These are phyloP conservation scores for Corythoichthys haematopterus DNA, from an alignment of 2,113 vertebrate species.

Conservation along the genomic window DNA sequence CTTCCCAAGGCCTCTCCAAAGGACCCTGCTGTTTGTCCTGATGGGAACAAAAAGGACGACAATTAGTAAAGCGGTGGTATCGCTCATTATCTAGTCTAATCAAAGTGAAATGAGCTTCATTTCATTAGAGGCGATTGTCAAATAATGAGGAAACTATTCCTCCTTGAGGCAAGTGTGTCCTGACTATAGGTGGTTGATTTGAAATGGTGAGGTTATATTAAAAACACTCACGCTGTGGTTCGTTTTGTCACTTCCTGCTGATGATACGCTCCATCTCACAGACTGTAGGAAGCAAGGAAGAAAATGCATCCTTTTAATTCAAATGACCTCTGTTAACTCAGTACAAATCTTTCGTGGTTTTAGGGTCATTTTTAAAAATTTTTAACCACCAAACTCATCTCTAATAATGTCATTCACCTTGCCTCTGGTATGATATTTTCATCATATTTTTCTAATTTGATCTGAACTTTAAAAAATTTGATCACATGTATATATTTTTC, in stretches of 20 bases:
- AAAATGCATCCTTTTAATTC: conserved; percentile 54
- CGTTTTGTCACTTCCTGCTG: conserved; percentile 82
- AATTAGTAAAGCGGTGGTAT: conserved; percentile 31
- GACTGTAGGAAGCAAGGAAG: conserved; percentile 71
- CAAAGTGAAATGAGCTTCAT: conserved; percentile 36
- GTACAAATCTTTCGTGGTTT: conserved; percentile 26
- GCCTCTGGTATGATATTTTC: conserved; percentile 13
- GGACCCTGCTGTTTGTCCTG: conserved; percentile 94
- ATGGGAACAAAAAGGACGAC: conserved; percentile 37
- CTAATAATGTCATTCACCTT: background rate
- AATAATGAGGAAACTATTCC: conserved; percentile 38
- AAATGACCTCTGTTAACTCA: conserved; percentile 44
- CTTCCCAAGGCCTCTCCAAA: conserved; percentile 93
- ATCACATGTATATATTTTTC: background rate
- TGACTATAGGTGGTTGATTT: conserved; percentile 28
- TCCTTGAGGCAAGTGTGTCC: conserved; percentile 50
- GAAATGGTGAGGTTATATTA: conserved; percentile 40
- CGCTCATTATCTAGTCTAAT: conserved; percentile 28
- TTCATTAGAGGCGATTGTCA: conserved; percentile 28
- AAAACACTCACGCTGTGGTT: conserved; percentile 76
- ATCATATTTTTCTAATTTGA: background rate
- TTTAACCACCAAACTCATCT: background rate
- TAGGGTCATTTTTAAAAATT: conserved; percentile 20
- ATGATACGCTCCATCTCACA: conserved; percentile 78
- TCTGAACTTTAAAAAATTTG: conserved; percentile 8